Evolutionary conservation across 2,113 vertebrate genomes (phyloP).

Genomic region (Grammomys dolichurus): DNA sequence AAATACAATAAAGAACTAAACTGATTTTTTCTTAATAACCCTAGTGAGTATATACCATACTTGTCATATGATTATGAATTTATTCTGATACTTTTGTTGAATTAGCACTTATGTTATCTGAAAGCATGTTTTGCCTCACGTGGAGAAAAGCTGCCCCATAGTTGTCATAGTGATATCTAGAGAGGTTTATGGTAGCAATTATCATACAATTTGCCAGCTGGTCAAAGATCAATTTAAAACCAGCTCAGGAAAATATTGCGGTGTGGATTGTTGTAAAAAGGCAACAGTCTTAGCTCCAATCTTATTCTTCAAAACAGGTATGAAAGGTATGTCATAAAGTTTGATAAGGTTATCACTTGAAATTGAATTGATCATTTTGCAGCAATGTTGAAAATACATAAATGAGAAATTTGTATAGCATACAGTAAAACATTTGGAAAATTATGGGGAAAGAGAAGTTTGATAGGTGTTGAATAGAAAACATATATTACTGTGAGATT

Average conservation of each 20-base stretch:
- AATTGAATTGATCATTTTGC: background rate
- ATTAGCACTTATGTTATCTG: background rate
- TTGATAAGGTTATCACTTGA: background rate
- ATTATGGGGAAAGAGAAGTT: background rate
- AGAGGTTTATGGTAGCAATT: constrained; percentile 60
- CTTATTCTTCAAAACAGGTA: constrained; percentile 14
- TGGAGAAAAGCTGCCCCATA: background rate
- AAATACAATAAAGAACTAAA: constrained; percentile 4
- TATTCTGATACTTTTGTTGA: constrained; percentile 17
- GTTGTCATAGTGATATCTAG: background rate
- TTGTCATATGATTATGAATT: background rate
- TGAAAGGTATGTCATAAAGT: background rate
- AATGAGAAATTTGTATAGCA: background rate
- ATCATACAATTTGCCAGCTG: background rate
- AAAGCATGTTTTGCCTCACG: background rate
- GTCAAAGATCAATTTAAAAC: constrained; percentile 64
- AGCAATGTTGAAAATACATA: background rate
- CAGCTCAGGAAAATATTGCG: background rate
- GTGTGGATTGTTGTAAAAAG: background rate
- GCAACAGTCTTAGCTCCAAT: background rate
- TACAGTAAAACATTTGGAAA: background rate
- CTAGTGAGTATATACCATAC: background rate
- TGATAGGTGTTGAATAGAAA: too few relatives aligned
- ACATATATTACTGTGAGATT: background rate
- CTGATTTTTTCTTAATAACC: background rate